Conservation (phyloP, 1,140 invertebrate genomes). For the Sogatella furcifera region DNA sequence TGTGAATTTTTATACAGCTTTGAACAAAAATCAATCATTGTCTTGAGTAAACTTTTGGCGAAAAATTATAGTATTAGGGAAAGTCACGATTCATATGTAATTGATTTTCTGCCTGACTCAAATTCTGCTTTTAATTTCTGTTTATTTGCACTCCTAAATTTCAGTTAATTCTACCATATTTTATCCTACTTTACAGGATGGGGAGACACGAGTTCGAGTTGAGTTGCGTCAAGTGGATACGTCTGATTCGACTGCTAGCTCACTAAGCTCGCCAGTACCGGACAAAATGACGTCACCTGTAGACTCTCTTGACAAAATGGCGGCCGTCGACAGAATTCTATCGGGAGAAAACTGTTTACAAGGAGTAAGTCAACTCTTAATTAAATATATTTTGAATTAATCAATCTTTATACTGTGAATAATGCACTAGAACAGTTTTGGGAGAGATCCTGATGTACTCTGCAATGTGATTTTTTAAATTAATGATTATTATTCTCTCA, state of each 20-base stretch:
- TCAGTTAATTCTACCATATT: neutral
- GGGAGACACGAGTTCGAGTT: conserved; percentile 49
- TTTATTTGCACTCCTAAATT: no score
- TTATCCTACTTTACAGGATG: conserved; percentile 31
- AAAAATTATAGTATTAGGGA: no score
- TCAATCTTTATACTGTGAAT: neutral
- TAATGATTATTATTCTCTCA: no score
- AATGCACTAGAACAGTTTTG: no score
- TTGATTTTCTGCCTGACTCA: no score
- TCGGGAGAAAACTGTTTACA: conserved; percentile 72
- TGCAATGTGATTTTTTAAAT: no score
- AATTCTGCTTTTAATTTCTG: no score
- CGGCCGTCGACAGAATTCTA: conserved; percentile 61
- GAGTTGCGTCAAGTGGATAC: conserved; percentile 48
- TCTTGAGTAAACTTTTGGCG: no score
- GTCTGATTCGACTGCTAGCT: conserved; percentile 9
- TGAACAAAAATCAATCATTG: no score
- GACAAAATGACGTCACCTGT: neutral
- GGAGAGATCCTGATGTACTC: no score
- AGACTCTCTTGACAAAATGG: conserved; percentile 36
- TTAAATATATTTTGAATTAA: neutral
- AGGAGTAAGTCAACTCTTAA: conserved; percentile 45
- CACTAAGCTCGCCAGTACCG: conserved; percentile 2
- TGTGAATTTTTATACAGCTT: no score
- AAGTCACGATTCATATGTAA: no score